Percentiles rank a stretch among this genome's conserved stretches.
phyloP scores from a whole-genome alignment of 1,140 invertebrate species.

The Zaprionus ghesquierei region DNA sequence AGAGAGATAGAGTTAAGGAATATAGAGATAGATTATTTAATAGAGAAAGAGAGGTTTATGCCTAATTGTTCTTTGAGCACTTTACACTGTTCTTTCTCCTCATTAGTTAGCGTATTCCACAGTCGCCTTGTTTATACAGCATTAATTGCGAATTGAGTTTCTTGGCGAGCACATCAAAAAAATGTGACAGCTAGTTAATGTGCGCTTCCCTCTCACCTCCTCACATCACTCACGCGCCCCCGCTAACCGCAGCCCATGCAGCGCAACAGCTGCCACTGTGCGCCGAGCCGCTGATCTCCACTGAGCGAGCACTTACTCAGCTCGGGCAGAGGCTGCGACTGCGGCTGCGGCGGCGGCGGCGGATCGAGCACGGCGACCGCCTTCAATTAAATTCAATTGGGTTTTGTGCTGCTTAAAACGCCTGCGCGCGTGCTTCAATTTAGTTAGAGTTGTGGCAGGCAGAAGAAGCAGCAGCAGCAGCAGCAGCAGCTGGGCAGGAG shows the following conservation, averaged over 20 bases:
- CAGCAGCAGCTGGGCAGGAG: not conserved
- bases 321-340: not conserved
- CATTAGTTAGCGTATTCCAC: not conserved
- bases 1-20: too few relatives aligned
- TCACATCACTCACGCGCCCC: not conserved
- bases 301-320: not conserved
- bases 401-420: slow-evolving; percentile 58
- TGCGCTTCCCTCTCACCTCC: not conserved
- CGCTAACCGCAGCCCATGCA: not conserved
- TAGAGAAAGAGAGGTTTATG: too few relatives aligned
- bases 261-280: slow-evolving; percentile 3
- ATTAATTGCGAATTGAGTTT: slow-evolving; percentile 54
- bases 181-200: slow-evolving; percentile 78
- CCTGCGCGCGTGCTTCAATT: slow-evolving; percentile 79
- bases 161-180: slow-evolving; percentile 64
- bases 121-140: not conserved
- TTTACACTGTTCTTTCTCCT: too few relatives aligned
- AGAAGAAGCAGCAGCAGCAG: not conserved
- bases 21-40: too few relatives aligned
- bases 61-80: too few relatives aligned
- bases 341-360: too few relatives aligned
- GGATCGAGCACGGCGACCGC: slow-evolving; percentile 12
- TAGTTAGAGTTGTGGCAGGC: slow-evolving; percentile 48
- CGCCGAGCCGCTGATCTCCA: not conserved
- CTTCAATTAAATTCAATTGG: slow-evolving; percentile 81